phyloP scores from a whole-genome alignment of 1,140 invertebrate species.

The Maniola jurtina region DNA sequence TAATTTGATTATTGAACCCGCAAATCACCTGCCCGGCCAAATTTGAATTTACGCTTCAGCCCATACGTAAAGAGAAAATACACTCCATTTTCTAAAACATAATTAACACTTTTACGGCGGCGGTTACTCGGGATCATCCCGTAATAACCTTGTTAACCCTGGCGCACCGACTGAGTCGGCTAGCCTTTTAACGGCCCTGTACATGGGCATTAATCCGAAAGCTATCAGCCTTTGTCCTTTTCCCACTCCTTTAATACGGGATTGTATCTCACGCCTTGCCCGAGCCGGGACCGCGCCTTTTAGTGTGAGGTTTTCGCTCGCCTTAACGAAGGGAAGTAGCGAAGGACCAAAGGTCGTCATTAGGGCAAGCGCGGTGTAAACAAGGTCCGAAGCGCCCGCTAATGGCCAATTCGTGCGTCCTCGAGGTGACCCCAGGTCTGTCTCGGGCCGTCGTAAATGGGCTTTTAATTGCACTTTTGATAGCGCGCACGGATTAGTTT shows the following conservation, averaged over 20 bases:
- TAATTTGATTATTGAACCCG: slow-evolving; percentile 7
- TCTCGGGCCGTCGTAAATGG: slow-evolving; percentile 70
- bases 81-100: slow-evolving; percentile 63
- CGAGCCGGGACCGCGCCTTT: slow-evolving; percentile 66
- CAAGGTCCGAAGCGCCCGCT: slow-evolving; percentile 77
- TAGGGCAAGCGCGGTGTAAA: slow-evolving; percentile 79
- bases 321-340: slow-evolving; percentile 79
- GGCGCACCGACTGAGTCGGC: slow-evolving; percentile 62
- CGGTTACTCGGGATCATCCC: slow-evolving; percentile 73
- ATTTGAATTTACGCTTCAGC: slow-evolving; percentile 1
- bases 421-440: slow-evolving; percentile 73
- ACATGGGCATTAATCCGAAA: slow-evolving; percentile 76
- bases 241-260: slow-evolving; percentile 41
- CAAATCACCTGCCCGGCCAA: background rate
- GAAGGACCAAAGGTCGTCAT: slow-evolving; percentile 76
- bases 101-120: slow-evolving; percentile 77
- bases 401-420: slow-evolving; percentile 75
- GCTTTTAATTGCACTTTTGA: slow-evolving; percentile 77
- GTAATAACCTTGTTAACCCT: slow-evolving; percentile 78
- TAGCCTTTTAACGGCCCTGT: slow-evolving; percentile 74
- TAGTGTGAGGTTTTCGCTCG: slow-evolving; percentile 77
- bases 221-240: slow-evolving; percentile 69
- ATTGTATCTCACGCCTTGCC: slow-evolving; percentile 64
- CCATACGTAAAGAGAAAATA: slow-evolving; percentile 49
- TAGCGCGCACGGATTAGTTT: slow-evolving; percentile 73